phyloP scores from a whole-genome alignment of 2,888 invertebrate species.

The Tetragonisca angustula region DNA sequence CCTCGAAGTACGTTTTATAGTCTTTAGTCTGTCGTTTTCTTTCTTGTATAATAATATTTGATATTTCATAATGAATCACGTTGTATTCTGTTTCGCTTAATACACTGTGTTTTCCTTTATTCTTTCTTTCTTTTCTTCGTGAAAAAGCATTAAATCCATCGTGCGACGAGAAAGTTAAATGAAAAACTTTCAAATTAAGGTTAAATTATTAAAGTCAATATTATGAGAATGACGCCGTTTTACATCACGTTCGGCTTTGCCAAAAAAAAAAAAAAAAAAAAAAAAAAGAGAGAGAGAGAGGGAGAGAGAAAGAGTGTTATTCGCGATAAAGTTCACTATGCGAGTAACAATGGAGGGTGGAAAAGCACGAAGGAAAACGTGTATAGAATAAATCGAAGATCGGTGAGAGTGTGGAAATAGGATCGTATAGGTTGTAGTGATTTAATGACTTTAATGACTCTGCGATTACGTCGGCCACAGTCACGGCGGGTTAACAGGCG shows the following conservation, averaged over 20 bases:
- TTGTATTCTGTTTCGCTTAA: slow-evolving; percentile 18
- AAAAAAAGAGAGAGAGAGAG: neutral
- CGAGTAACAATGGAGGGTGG: neutral
- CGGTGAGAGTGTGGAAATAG: slow-evolving; percentile 5
- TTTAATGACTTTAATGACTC: slow-evolving; percentile 72
- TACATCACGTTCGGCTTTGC: neutral
- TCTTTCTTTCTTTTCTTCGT: neutral
- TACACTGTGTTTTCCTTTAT: neutral
- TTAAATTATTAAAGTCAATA: neutral
- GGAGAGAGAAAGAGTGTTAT: neutral
- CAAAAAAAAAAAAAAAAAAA: neutral
- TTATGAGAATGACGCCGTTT: neutral
- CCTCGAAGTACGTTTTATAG: neutral
- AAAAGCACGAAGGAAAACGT: slow-evolving; percentile 2
- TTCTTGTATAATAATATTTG: neutral
- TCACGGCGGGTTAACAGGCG: slow-evolving; percentile 62
- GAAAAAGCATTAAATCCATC: neutral
- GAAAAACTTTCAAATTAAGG: slow-evolving; percentile 3
- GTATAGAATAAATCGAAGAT: slow-evolving; percentile 19
- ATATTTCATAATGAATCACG: slow-evolving; percentile 22
- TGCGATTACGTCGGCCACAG: slow-evolving; percentile 63
- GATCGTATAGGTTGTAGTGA: slow-evolving; percentile 33
- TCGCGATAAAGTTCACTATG: neutral
- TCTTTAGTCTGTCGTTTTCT: slow-evolving; percentile 16
- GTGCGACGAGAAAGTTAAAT: neutral